Conservation (phyloP, 2,113 vertebrate species). For the Ophthalmolycus amberensis region DNA sequence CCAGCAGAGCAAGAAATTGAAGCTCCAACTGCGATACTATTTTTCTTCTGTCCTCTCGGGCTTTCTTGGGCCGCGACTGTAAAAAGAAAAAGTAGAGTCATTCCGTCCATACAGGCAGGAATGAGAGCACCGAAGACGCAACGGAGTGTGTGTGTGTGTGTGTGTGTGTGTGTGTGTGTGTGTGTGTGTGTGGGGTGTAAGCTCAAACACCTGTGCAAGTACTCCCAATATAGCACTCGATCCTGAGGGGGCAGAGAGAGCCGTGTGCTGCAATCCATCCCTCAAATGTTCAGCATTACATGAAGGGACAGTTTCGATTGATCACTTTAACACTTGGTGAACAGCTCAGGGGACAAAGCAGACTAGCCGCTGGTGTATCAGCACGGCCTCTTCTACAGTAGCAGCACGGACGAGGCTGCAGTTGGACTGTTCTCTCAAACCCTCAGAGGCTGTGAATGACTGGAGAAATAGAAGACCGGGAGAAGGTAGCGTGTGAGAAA, state of each 20-base stretch:
- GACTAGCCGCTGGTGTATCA: constrained; percentile 30
- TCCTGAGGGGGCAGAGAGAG: constrained; percentile 36
- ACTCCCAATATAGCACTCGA: constrained; percentile 19
- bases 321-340: constrained; percentile 31
- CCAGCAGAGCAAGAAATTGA: constrained; percentile 18
- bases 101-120: no score
- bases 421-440: constrained; percentile 3
- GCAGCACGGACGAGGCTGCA: not conserved
- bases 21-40: not conserved
- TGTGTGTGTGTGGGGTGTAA: no score
- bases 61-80: not conserved
- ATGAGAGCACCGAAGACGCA: no score
- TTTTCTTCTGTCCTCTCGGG: constrained; percentile 4
- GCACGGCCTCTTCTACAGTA: not conserved
- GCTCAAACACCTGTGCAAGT: not conserved
- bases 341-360: constrained; percentile 29
- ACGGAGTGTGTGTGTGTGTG: no score
- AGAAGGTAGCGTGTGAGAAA: not conserved
- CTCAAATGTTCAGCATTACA: constrained; percentile 35
- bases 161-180: no score
- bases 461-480: not conserved
- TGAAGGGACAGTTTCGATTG: constrained; percentile 40
- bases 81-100: not conserved
- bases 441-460: constrained; percentile 16
- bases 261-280: constrained; percentile 35